Conservation (phyloP, 2,113 vertebrate species). For the Antechinus flavipes region DNA sequence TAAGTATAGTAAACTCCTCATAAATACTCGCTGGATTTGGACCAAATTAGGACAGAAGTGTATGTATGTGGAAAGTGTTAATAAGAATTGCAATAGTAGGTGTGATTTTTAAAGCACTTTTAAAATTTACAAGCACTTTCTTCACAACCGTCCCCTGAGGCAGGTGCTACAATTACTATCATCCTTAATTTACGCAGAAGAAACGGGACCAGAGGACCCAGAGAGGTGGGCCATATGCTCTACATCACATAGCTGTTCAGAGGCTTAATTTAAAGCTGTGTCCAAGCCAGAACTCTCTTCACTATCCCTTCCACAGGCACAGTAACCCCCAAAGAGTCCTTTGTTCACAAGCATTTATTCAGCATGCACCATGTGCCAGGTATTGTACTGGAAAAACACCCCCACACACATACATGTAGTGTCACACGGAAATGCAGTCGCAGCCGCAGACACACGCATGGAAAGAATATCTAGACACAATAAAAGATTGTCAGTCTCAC, state of each 20-base stretch:
- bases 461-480: background rate
- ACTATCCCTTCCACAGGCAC: background rate
- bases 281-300: background rate
- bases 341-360: background rate
- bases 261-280: background rate
- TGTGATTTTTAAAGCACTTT: background rate
- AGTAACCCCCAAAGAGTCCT: background rate
- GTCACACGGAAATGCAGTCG: slow-evolving; percentile 26
- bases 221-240: background rate
- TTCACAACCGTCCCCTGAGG: background rate
- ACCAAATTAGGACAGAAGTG: background rate
- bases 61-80: background rate
- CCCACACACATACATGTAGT: background rate
- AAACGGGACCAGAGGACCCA: background rate
- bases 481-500: background rate
- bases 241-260: background rate
- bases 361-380: background rate
- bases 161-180: background rate
- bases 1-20: background rate
- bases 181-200: background rate
- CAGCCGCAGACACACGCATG: background rate
- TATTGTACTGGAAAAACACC: background rate
- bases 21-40: background rate
- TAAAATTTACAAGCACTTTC: background rate
- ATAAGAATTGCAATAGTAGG: background rate